Evolutionary conservation across 2,113 vertebrate species (phyloP), one percentile per base, ranked within the genome.

Genomic region (Alouatta palliata): DNA sequence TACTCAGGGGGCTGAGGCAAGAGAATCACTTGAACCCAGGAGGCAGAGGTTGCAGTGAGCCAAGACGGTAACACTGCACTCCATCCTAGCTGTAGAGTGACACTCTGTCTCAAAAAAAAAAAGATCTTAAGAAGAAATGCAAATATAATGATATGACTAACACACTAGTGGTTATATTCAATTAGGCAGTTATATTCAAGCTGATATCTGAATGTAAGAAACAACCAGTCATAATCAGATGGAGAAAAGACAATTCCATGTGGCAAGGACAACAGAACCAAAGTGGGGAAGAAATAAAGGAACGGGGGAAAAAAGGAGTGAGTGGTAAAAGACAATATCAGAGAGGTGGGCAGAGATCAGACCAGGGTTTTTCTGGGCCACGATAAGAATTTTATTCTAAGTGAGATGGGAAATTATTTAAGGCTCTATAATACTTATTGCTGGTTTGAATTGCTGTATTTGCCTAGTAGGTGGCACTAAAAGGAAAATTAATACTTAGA

Each of bases 401-500:
- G 27, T 95, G 84, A 96, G 49, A 93, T 19, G n/a, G 30, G 3
- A 85, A 90, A 11, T 90, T 94, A 91, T 75, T 90, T 92, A 93
- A 91, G 49, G 19, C 11, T 91, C 73, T 35, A 21, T 90, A 64
- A 81, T 58, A 89, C 40, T 80, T 40, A 84, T 76, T 89, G 37
- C 82, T 56, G 2, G 40, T 88, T 68, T 95, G 40, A 96, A 97
- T 58, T 97, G 88, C 54, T 91, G 12, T 43, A 43, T 86, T 94
- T 90, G 71, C 77, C 61, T 88, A 88, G n/a, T 82, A 77, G 70
- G 70, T 80, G 97, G 47, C 61, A 94, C 82, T 96, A 87, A 95
- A 83, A 84, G 30, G 76, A 91, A 96, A 97, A 97, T 61, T 90
- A 96, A 92, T 82, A 87, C 76, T 90, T 66, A 87, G 49, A 94